Conservation (phyloP, 2,113 vertebrate species). For the Sinocyclocheilus anshuiensis region DNA sequence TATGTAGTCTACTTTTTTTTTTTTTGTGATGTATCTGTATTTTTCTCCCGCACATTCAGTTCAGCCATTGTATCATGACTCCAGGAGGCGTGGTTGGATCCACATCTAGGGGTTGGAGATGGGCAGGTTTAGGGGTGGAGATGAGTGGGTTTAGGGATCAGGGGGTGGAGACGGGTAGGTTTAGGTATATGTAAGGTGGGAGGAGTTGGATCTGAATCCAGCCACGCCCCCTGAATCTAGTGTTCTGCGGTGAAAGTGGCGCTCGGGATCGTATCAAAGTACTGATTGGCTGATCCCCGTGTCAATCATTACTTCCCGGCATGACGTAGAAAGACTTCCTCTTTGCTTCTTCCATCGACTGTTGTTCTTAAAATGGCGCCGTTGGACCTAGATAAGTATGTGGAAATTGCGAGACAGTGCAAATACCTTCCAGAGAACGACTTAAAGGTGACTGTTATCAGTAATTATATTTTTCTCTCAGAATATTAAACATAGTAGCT, state of each 20-base stretch:
- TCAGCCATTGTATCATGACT: neutral
- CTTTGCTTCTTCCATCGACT: conserved; percentile 52
- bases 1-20: no score
- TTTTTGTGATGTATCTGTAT: no score
- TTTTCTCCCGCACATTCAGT: neutral
- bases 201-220: no score
- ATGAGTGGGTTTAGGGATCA: no score
- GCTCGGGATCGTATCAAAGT: neutral
- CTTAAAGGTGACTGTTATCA: conserved; percentile 81
- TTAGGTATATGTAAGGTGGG: no score
- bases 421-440: conserved; percentile 95
- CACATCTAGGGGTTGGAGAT: no score
- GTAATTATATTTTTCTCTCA: neutral
- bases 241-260: no score
- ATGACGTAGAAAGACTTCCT: conserved; percentile 53
- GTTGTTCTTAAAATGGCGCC: conserved; percentile 86
- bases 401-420: conserved; percentile 92
- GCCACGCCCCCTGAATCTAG: no score
- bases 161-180: no score
- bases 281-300: neutral
- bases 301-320: neutral
- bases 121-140: no score
- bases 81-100: neutral
- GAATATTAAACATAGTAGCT: neutral
- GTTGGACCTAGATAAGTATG: conserved; percentile 91